Evolutionary conservation across 2,797 vertebrate species (phyloP).

Genomic region (Neosilurus hyrtlii): DNA sequence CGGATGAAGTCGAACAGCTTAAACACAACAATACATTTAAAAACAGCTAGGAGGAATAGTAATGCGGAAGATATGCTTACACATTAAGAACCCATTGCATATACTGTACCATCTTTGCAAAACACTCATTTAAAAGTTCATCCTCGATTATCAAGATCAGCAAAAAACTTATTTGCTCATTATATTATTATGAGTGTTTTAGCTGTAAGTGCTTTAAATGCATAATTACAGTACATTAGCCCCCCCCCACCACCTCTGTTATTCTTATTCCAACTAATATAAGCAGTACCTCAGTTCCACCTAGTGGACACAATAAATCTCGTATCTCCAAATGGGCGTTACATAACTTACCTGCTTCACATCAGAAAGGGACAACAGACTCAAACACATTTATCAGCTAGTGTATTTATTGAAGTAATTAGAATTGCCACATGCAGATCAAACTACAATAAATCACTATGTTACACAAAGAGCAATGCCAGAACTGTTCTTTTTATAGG

Average conservation of each 20-base stretch:
- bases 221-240: neutral
- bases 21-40: neutral
- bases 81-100: neutral
- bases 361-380: neutral
- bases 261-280: neutral
- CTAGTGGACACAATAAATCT: conserved; percentile 57
- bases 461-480: conserved; percentile 25
- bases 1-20: neutral
- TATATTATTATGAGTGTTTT: neutral
- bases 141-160: neutral
- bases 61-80: neutral
- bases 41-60: neutral
- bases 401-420: conserved; percentile 39
- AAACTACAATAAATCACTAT: conserved; percentile 38
- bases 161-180: neutral
- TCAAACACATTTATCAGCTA: neutral
- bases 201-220: neutral
- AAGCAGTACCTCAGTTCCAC: conserved; percentile 56
- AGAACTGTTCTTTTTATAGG: conserved; percentile 22
- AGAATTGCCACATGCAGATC: conserved; percentile 31
- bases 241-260: no score
- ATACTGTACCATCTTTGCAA: no score
- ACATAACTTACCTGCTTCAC: neutral
- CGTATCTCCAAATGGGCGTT: neutral
- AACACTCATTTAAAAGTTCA: neutral